Conservation (phyloP, 2,113 vertebrate genomes). For the Neodontobutis hainanensis region DNA sequence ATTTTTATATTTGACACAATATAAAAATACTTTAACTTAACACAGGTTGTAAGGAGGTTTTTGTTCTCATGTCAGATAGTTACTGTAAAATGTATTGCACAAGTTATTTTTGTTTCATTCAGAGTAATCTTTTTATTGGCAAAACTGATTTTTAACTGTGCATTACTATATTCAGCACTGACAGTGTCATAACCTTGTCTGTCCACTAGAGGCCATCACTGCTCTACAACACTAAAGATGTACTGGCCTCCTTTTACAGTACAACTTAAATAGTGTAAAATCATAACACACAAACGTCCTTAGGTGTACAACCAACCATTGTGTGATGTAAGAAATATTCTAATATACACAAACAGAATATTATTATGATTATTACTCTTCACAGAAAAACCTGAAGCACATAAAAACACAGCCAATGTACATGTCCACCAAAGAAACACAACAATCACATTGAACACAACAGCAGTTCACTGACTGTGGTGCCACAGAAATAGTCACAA, state of each 20-base stretch:
- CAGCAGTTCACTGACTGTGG: constrained; percentile 83
- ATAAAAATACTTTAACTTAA: constrained; percentile 4
- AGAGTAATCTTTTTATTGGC: constrained; percentile 10
- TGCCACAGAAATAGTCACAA: constrained; percentile 74
- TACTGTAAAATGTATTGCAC: background rate
- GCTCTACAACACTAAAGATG: constrained; percentile 35
- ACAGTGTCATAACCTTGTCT: constrained; percentile 1
- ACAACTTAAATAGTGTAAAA: constrained; percentile 47
- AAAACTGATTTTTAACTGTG: constrained; percentile 10
- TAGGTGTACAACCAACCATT: constrained; percentile 55
- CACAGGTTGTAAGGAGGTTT: background rate
- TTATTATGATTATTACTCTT: constrained; percentile 73
- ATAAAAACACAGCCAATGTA: constrained; percentile 86
- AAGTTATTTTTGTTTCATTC: background rate
- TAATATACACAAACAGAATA: constrained; percentile 77
- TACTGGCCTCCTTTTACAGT: constrained; percentile 1
- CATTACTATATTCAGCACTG: background rate
- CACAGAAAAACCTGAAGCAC: constrained; percentile 86
- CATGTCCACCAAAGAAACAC: constrained; percentile 91
- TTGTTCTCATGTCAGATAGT: constrained; percentile 1
- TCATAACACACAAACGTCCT: constrained; percentile 42
- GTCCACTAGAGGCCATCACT: constrained; percentile 63
- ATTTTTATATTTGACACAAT: constrained; percentile 6
- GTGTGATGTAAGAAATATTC: constrained; percentile 85
- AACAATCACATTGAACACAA: constrained; percentile 87